Conservation (phyloP, 1,140 invertebrate genomes). For the Drosophila eugracilis region DNA sequence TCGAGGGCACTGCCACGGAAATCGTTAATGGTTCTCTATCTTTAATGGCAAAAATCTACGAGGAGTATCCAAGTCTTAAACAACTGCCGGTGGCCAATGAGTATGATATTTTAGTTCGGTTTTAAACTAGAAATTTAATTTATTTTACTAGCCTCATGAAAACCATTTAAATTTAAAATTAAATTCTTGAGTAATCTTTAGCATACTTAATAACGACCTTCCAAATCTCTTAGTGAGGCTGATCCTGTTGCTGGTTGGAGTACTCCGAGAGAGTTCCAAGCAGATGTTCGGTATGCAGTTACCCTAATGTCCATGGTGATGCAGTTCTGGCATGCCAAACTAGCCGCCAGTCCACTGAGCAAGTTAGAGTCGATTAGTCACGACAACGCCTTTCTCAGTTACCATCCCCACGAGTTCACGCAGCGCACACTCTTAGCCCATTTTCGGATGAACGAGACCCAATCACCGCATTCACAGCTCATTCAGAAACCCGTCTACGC, state of each 20-base stretch:
- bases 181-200: not conserved
- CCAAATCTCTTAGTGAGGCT: conserved; percentile 80
- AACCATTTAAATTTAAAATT: not conserved
- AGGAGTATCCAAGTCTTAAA: conserved; percentile 79
- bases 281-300: conserved; percentile 85
- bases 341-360: conserved; percentile 48
- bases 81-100: conserved; percentile 85
- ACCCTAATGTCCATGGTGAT: conserved; percentile 84
- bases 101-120: conserved; percentile 61
- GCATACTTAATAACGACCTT: too few species aligned
- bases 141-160: not conserved
- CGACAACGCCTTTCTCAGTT: conserved; percentile 86
- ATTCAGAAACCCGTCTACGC: conserved; percentile 86
- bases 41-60: conserved; percentile 76
- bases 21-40: conserved; percentile 78
- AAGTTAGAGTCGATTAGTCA: conserved; percentile 85
- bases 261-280: conserved; percentile 81
- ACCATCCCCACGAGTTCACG: conserved; percentile 85
- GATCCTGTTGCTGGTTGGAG: conserved; percentile 86
- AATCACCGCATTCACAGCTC: conserved; percentile 85
- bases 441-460: conserved; percentile 86
- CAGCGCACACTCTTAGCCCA: conserved; percentile 85
- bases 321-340: conserved; percentile 80
- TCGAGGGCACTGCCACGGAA: conserved; percentile 69
- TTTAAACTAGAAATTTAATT: not conserved